These are phyloP conservation scores for Mimachlamys varia DNA, from an alignment of 2,888 invertebrate species.

Conservation along the genomic window DNA sequence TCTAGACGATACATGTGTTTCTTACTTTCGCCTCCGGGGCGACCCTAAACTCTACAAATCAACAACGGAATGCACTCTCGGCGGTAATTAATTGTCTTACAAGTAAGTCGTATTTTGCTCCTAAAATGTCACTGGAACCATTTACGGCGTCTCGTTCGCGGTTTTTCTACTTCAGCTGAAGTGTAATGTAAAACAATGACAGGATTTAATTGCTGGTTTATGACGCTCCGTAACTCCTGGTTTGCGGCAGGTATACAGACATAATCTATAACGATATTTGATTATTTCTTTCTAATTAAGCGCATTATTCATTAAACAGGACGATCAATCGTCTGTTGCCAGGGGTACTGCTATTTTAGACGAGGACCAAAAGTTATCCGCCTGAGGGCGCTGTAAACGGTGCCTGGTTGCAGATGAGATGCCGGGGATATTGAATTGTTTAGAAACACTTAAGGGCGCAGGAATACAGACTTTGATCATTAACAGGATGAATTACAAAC, in stretches of 20 bases:
- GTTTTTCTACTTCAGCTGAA: background rate
- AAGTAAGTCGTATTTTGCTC: background rate
- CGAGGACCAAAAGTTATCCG: background rate
- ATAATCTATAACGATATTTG: background rate
- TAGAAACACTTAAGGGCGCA: too few relatives aligned
- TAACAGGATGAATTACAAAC: too few relatives aligned
- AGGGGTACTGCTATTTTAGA: background rate
- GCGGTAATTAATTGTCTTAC: background rate
- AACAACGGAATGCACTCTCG: background rate
- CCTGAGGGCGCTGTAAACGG: background rate
- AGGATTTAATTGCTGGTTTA: background rate
- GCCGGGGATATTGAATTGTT: too few relatives aligned
- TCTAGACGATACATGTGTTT: background rate
- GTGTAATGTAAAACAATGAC: background rate
- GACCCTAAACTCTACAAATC: background rate
- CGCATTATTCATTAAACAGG: background rate
- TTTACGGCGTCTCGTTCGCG: background rate
- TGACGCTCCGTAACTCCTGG: background rate
- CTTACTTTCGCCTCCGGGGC: background rate
- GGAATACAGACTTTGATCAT: too few relatives aligned
- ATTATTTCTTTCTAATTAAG: constrained; percentile 8
- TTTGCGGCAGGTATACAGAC: background rate
- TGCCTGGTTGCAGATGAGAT: too few relatives aligned
- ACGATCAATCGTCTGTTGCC: background rate
- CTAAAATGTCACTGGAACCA: background rate